Evolutionary conservation across 92 coral and sea anemone genomes (phyloP).

Genomic region (Virgularia gustaviana): DNA sequence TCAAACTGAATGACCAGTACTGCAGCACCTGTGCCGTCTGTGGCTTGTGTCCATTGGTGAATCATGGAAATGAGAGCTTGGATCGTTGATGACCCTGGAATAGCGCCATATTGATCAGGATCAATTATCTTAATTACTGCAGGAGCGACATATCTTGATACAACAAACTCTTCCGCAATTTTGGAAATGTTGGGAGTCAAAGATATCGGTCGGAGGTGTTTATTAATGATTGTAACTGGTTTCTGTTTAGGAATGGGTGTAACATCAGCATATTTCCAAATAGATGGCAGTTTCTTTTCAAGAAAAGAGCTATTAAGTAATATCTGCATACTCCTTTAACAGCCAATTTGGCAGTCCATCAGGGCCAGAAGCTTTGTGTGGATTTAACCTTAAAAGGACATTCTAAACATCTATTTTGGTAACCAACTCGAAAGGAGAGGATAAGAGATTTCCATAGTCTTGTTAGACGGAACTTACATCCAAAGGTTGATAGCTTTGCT

Average conservation of each 20-base stretch:
- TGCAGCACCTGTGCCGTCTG: too few relatives aligned
- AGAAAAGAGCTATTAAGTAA: conserved; percentile 1
- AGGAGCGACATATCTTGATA: conserved; percentile 2
- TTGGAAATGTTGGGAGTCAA: not conserved
- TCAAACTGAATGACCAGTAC: not conserved
- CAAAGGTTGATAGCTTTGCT: not conserved
- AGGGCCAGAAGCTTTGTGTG: conserved; percentile 7
- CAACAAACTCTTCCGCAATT: too few relatives aligned
- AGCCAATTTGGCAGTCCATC: conserved; percentile 14
- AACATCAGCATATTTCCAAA: not conserved
- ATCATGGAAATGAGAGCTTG: not conserved
- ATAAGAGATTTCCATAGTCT: not conserved
- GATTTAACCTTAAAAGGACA: not conserved
- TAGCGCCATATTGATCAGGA: not conserved
- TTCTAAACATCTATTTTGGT: not conserved
- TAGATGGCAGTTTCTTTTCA: not conserved
- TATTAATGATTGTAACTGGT: not conserved
- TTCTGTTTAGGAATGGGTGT: not conserved
- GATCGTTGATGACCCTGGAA: not conserved
- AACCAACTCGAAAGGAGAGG: not conserved
- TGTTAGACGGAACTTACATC: not conserved
- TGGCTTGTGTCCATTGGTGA: too few relatives aligned
- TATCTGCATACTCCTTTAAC: not conserved
- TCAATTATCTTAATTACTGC: not conserved
- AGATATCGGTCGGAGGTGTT: not conserved